These are phyloP conservation scores for Cartodere bifasciata DNA, from an alignment of 2,888 invertebrate species.

Conservation along the genomic window DNA sequence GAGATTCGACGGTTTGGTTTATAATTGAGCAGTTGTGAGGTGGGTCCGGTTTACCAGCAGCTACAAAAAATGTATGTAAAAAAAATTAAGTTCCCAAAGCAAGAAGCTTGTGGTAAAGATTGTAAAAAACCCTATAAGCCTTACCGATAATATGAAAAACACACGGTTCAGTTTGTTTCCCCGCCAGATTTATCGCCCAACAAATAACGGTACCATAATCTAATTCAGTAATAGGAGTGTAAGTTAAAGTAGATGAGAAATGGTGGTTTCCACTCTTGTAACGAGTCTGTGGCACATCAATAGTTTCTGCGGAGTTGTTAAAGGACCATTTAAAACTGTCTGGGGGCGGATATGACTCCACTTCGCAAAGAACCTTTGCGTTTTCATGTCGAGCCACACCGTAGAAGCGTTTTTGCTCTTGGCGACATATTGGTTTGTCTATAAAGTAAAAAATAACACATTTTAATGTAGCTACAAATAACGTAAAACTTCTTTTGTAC, in stretches of 20 bases:
- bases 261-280: constrained; percentile 42
- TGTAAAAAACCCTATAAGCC: background rate
- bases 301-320: constrained; percentile 75
- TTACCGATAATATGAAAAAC: constrained; percentile 62
- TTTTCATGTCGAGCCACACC: constrained; percentile 74
- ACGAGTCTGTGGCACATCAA: constrained; percentile 59
- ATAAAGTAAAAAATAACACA: too few relatives aligned
- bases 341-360: constrained; percentile 73
- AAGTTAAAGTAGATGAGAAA: constrained; percentile 55
- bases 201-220: constrained; percentile 66
- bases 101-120: background rate
- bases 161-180: constrained; percentile 60
- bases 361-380: constrained; percentile 67
- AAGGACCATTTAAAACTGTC: constrained; percentile 79
- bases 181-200: constrained; percentile 58
- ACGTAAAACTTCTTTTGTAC: too few relatives aligned
- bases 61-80: constrained; percentile 30
- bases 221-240: constrained; percentile 60
- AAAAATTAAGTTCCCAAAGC: background rate
- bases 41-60: constrained; percentile 65
- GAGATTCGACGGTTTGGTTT: constrained; percentile 66
- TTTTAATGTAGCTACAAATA: too few relatives aligned
- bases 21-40: constrained; percentile 64
- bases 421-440: constrained; percentile 77
- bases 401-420: constrained; percentile 63